phyloP scores from a whole-genome alignment of 2,113 vertebrate species.

The Ammodramus savannarum region DNA sequence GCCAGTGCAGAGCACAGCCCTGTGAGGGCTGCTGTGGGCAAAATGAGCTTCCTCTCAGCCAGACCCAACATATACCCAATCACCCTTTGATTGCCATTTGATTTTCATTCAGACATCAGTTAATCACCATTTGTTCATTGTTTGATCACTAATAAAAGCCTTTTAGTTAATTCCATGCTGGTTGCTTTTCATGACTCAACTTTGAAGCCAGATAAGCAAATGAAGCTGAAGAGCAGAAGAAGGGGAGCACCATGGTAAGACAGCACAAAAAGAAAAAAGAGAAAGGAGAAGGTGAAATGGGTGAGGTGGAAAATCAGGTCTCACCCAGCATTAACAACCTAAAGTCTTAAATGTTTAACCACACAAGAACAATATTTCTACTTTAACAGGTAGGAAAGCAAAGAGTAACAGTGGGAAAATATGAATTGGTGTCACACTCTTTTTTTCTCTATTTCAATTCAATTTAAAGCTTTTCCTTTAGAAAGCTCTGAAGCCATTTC shows the following conservation, averaged over 20 bases:
- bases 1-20: background rate
- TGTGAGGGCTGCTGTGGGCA: background rate
- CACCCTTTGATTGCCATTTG: background rate
- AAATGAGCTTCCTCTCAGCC: background rate
- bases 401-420: background rate
- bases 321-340: background rate
- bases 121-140: background rate
- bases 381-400: background rate
- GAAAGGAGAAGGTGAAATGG: accelerated
- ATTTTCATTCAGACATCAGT: background rate
- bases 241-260: background rate
- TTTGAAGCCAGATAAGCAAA: background rate
- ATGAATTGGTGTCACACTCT: background rate
- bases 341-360: background rate
- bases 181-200: background rate
- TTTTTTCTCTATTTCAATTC: background rate
- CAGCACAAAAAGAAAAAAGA: background rate
- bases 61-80: background rate
- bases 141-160: background rate
- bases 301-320: background rate
- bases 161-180: background rate
- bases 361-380: accelerated
- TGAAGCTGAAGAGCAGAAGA: background rate
- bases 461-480: background rate
- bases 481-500: background rate